Percentiles rank a stretch among this genome's conserved stretches.
Conservation (phyloP, 1,140 invertebrate genomes). For the Limonius californicus region DNA sequence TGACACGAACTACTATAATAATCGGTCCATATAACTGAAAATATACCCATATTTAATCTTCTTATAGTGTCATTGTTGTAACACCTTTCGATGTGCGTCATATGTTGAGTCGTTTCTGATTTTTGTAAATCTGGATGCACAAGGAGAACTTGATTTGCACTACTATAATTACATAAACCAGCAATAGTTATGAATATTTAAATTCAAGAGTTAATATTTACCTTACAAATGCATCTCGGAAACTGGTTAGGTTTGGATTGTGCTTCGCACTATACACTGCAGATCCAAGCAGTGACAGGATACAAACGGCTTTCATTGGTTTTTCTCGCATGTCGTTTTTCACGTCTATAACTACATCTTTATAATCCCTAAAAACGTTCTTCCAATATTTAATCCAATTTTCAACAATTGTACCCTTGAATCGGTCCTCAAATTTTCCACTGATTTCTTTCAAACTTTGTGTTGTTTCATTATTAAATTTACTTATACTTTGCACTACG, state of each 20-base stretch:
- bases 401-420: constrained; percentile 59
- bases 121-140: constrained; percentile 1
- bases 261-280: constrained; percentile 48
- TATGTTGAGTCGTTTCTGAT: background rate
- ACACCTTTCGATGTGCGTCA: background rate
- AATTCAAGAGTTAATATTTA: background rate
- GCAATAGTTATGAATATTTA: background rate
- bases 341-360: constrained; percentile 55
- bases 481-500: background rate
- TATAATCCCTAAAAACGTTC: constrained; percentile 57
- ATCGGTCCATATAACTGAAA: background rate
- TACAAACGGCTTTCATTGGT: constrained; percentile 52
- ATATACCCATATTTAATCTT: background rate
- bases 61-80: background rate
- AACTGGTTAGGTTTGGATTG: constrained; percentile 65
- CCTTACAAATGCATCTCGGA: constrained; percentile 39
- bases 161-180: background rate
- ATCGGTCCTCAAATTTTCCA: constrained; percentile 14
- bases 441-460: constrained; percentile 13
- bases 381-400: constrained; percentile 63
- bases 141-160: background rate
- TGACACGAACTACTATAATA: background rate
- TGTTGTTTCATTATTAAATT: background rate
- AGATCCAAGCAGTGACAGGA: constrained; percentile 48
- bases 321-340: constrained; percentile 55